Evolutionary conservation across 2,113 vertebrate genomes (phyloP), one percentile per base, ranked within the genome.

Genomic region (Hypanus sabinus): DNA sequence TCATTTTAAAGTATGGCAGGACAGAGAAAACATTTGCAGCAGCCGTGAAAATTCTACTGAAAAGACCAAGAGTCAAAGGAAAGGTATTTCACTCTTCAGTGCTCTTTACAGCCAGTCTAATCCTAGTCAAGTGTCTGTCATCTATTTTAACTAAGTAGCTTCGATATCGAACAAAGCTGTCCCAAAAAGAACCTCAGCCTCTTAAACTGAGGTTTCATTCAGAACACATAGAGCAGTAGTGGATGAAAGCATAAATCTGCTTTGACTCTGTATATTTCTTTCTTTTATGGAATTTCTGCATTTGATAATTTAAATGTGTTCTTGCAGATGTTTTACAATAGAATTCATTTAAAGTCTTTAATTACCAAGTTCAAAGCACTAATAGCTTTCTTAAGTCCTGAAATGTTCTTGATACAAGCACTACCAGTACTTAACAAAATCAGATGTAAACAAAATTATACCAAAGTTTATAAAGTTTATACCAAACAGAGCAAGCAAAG

Each of bases 291-390:
- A 30, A 36, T 70, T 46, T 91, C n/a, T 55, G 68, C 60, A 90
- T 90, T 33, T 75, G 91, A 93, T 73, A 22, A 73, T 73, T 73
- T 73, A 73, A 73, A 73, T 73, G 1, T 70, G 68, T 46, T 71
- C 70, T 93, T 73, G 38, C 70, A 93, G 38, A 93, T 93, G 68
- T 71, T 93, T 93, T 93, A 46, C 70, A 18, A 73, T 55, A 46
- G 36, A 73, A 73, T 55, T 73, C 22, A 38, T 93, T 20, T 46
- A 30, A 80, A 93, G 68, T 27, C 24, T 73, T 73, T 93, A 93
- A 93, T 73, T 71, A 93, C 33, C 38, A 18, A 68, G 60, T 90
- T 90, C 85, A 90, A 90, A 90, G 60, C 91, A 93, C 68, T 55
- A 30, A 38, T 73, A 36, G 12, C 46, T 93, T 93, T 55, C 70